phyloP scores from a whole-genome alignment of 2,797 vertebrate species.

The Hydrolagus colliei region DNA sequence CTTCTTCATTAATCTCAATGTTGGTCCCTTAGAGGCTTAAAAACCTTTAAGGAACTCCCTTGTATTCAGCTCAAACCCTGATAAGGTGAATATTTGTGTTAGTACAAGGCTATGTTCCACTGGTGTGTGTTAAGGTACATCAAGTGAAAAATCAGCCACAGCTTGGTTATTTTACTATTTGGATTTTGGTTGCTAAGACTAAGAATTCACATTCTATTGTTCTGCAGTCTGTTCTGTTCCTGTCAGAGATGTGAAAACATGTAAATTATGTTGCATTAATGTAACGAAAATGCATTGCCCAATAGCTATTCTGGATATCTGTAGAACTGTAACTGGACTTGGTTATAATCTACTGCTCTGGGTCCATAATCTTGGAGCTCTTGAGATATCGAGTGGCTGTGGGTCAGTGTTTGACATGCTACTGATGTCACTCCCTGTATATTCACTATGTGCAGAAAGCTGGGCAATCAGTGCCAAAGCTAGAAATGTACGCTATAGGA shows the following conservation, averaged over 20 bases:
- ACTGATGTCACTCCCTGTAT: no score
- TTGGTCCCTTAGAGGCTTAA: no score
- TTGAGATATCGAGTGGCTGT: no score
- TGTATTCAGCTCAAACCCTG: neutral
- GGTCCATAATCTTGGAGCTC: no score
- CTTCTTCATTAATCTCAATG: no score
- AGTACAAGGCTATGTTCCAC: neutral
- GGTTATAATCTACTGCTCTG: neutral
- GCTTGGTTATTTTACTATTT: neutral
- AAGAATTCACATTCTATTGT: neutral
- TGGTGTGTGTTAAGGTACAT: neutral
- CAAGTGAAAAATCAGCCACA: neutral
- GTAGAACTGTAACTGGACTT: neutral
- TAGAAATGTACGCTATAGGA: no score
- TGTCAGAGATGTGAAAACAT: constrained; percentile 1
- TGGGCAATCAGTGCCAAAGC: no score
- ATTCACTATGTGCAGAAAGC: no score
- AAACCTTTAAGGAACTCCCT: no score
- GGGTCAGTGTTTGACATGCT: no score
- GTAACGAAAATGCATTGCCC: neutral
- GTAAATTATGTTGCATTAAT: neutral
- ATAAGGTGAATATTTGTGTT: neutral
- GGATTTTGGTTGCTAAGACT: neutral
- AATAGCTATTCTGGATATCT: neutral
- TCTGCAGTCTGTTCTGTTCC: neutral